Conservation (phyloP, 2,797 vertebrate genomes). For the Pseudochaenichthys georgianus region DNA sequence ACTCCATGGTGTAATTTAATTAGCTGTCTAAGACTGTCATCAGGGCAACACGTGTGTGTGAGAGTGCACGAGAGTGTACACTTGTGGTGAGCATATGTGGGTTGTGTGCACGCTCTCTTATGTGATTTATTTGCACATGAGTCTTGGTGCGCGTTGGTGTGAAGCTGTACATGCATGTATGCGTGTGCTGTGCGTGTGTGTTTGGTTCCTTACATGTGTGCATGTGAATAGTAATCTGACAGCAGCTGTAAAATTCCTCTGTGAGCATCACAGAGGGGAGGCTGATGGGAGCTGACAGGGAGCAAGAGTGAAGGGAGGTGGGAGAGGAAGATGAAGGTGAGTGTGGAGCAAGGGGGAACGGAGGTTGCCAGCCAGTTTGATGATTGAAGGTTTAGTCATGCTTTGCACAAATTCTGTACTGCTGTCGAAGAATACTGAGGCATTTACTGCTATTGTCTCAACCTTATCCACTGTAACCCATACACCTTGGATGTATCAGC, state of each 20-base stretch:
- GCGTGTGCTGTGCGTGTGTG: slow-evolving; percentile 25
- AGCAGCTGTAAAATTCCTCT: slow-evolving; percentile 82
- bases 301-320: slow-evolving; percentile 69
- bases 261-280: slow-evolving; percentile 74
- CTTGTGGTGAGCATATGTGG: slow-evolving; percentile 42
- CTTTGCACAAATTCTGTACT: slow-evolving; percentile 45
- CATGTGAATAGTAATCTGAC: slow-evolving; percentile 59
- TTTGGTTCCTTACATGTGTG: slow-evolving; percentile 35
- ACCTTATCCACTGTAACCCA: slow-evolving; percentile 35
- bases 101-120: slow-evolving; percentile 26
- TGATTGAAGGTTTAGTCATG: slow-evolving; percentile 63
- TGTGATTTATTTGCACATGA: slow-evolving; percentile 49
- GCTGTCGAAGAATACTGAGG: slow-evolving; percentile 51
- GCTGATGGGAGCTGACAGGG: slow-evolving; percentile 76
- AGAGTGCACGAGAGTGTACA: slow-evolving; percentile 1
- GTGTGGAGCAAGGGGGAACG: slow-evolving; percentile 36
- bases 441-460: slow-evolving; percentile 47
- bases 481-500: slow-evolving; percentile 53
- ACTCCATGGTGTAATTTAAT: slow-evolving; percentile 68
- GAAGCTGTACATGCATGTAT: slow-evolving; percentile 22
- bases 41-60: slow-evolving; percentile 31
- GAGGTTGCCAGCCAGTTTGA: slow-evolving; percentile 60
- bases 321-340: slow-evolving; percentile 72
- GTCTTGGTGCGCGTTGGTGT: slow-evolving; percentile 28
- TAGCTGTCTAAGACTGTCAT: slow-evolving; percentile 68